These are phyloP conservation scores for Erynnis tages DNA, from an alignment of 2,888 invertebrate species.

Conservation along the genomic window DNA sequence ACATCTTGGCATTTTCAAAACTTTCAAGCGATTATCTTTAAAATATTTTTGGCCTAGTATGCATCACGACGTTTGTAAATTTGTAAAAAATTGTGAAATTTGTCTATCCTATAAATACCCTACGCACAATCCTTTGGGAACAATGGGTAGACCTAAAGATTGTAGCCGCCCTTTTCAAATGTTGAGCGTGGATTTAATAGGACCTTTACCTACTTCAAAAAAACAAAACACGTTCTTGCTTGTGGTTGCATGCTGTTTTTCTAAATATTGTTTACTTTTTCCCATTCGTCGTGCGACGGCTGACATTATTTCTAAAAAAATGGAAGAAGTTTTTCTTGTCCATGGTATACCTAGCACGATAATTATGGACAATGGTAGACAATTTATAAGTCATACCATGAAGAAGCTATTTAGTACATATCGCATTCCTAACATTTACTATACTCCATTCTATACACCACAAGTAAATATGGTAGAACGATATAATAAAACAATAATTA, in stretches of 20 bases:
- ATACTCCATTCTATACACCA: constrained; percentile 23
- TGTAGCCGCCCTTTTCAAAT: constrained; percentile 29
- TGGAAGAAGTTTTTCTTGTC: constrained; percentile 6
- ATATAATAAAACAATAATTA: constrained; percentile 2
- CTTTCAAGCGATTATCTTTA: constrained; percentile 29
- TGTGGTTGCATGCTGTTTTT: too few relatives aligned
- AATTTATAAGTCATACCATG: constrained; percentile 22
- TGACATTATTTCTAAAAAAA: neutral
- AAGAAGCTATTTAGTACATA: constrained; percentile 10
- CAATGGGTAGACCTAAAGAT: constrained; percentile 35
- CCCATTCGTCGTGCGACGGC: constrained; percentile 22
- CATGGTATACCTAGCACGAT: constrained; percentile 30
- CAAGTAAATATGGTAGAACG: neutral
- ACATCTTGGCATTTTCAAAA: constrained; percentile 34
- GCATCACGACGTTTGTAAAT: too few relatives aligned
- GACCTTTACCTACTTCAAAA: constrained; percentile 23
- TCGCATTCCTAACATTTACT: constrained; percentile 22
- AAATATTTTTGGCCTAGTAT: constrained; percentile 27
- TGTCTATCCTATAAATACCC: constrained; percentile 28
- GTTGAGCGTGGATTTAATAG: constrained; percentile 19
- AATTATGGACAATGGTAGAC: constrained; percentile 24
- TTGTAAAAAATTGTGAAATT: constrained; percentile 10
- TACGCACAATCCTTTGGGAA: constrained; percentile 29
- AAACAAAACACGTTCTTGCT: constrained; percentile 13
- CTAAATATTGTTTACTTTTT: constrained; percentile 23